Evolutionary conservation across 2,113 vertebrate species (phyloP).

Genomic region (Vulpes vulpes): DNA sequence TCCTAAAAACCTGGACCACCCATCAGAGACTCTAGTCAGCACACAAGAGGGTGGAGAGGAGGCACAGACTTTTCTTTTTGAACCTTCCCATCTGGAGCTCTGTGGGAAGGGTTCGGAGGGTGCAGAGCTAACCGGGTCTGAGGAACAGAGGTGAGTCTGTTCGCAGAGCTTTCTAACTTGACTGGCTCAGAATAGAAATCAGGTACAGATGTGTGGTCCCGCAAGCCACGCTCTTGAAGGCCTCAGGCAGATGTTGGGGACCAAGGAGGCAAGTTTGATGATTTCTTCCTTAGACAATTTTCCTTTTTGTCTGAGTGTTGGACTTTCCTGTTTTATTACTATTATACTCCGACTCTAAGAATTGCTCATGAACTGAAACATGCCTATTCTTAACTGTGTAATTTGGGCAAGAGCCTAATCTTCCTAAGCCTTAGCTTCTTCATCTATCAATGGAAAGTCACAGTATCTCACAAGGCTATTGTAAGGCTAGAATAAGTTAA

Average conservation of each 20-base stretch:
- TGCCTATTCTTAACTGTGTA: background rate
- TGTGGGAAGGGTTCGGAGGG: background rate
- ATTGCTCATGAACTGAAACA: background rate
- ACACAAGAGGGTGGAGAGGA: rapidly evolving
- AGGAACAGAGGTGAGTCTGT: rapidly evolving
- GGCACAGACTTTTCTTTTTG: background rate
- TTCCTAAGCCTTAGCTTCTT: background rate
- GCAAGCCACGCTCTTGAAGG: background rate
- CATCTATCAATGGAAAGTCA: background rate
- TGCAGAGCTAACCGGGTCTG: background rate
- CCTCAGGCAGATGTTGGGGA: background rate
- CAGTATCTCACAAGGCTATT: background rate
- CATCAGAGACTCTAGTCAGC: background rate
- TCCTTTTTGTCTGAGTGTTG: background rate
- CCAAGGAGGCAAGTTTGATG: background rate
- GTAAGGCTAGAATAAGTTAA: background rate
- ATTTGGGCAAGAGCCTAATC: background rate
- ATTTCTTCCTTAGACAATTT: background rate
- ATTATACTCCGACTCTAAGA: background rate
- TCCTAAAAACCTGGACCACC: background rate
- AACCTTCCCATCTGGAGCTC: background rate
- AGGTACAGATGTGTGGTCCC: rapidly evolving
- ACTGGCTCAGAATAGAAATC: background rate
- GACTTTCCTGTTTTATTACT: background rate
- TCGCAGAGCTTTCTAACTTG: background rate